Evolutionary conservation across 2,888 invertebrate genomes (phyloP), one percentile per base, ranked within the genome.

Genomic region (Branchipolynoe longqiensis): DNA sequence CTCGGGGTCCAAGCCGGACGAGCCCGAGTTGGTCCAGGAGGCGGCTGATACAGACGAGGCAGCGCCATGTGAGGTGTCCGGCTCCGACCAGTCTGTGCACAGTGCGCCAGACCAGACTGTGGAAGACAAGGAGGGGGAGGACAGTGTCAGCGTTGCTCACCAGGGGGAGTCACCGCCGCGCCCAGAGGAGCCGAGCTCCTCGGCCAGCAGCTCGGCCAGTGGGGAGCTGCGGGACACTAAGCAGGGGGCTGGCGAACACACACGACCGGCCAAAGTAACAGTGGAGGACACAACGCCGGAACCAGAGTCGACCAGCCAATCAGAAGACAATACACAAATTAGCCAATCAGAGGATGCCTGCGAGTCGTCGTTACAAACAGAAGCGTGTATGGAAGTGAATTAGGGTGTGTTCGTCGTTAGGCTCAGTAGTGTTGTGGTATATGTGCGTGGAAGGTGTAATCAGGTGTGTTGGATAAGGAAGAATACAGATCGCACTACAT

Each of bases 321-420:
- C 69, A 69, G 69, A 69, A 33, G 69, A 69, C 69, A 69, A 38
- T 69, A 36, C 38, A 69, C 69, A 69, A 36, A 69, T 69, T 69
- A 69, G 69, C 69, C 69, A 69, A 69, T 69, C 69, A 69, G 36
- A 69, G 69, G 69, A 69, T 33, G 69, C 22, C 69, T 69, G 69
- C 38, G 28, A 78, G 78, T 41, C 78, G 48, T 73, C 73, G 48
- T 78, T 78, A 78, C 78, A 41, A 54, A 78, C 78, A 54, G 48
- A 41, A 78, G 40, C 41, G 48, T 41, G 48, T 54, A 48, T 78
- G 78, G 78, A 78, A 31, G 78, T 78, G 78, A 78, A 78, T 18
- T 78, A 78, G 78, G 31, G 31, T 28, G n/a, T 78, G 48, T 25
- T 14, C n/a, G 69, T 69, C 69, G 69, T 69, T 69, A 69, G 12